Percentiles rank a stretch among this genome's conserved stretches.
These are phyloP conservation scores for Anguilla rostrata DNA, from an alignment of 2,113 vertebrate genomes.

Conservation along the genomic window DNA sequence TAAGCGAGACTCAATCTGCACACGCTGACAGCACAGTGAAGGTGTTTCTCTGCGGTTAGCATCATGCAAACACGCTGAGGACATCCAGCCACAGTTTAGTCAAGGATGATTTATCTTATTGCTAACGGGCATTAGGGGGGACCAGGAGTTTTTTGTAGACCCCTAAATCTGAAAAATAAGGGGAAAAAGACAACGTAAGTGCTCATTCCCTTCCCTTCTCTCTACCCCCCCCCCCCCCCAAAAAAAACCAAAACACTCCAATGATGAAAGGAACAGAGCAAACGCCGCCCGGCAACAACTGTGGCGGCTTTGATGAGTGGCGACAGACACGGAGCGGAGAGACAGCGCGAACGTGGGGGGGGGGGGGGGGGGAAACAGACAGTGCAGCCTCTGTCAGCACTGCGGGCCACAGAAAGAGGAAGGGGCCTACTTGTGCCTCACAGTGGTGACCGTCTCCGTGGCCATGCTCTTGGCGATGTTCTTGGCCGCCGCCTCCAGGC, in stretches of 20 bases:
- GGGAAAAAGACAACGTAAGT: slow-evolving; percentile 45
- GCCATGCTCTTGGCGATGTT: slow-evolving; percentile 89
- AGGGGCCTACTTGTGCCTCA: slow-evolving; percentile 89
- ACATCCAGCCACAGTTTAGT: background rate
- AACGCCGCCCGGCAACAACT: background rate
- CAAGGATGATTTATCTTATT: slow-evolving; percentile 5
- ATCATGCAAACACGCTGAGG: background rate
- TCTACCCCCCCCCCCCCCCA: background rate
- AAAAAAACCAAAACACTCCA: slow-evolving; percentile 12
- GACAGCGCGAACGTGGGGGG: background rate
- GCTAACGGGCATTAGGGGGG: slow-evolving; percentile 50
- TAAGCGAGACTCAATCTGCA: background rate
- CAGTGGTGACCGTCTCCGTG: slow-evolving; percentile 87
- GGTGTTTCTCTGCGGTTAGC: background rate
- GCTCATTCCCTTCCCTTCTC: slow-evolving; percentile 31
- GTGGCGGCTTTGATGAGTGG: background rate
- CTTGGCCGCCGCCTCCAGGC: slow-evolving; percentile 89
- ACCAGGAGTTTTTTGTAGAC: slow-evolving; percentile 64
- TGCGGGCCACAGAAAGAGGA: background rate
- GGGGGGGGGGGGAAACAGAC: background rate
- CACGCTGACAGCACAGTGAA: slow-evolving; percentile 1
- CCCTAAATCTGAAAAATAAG: slow-evolving; percentile 76
- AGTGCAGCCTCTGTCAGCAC: background rate
- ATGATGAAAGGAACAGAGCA: background rate
- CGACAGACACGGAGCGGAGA: background rate